Conservation (phyloP, 2,888 invertebrate genomes). For the Epistrophe eligans region DNA sequence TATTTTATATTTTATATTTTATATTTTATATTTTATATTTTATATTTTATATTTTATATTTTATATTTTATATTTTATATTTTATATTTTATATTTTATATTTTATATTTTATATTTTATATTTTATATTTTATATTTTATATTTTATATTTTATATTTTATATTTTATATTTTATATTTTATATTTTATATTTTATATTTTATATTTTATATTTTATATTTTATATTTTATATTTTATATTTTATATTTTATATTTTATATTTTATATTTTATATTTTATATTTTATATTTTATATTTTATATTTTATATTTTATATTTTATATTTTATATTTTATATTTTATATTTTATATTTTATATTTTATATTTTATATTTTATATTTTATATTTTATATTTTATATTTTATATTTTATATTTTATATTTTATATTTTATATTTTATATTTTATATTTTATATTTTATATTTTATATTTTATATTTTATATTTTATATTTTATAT, state of each 20-base stretch:
- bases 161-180: background rate
- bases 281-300: background rate
- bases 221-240: conserved; percentile 5
- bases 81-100: background rate
- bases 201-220: background rate
- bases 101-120: background rate
- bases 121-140: conserved; percentile 5
- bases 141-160: background rate
- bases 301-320: background rate
- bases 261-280: background rate
- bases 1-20: background rate
- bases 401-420: background rate
- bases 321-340: background rate
- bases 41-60: conserved; percentile 3
- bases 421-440: too few species aligned
- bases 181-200: background rate
- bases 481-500: too few species aligned
- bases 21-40: background rate
- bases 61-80: background rate
- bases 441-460: too few species aligned
- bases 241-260: conserved; percentile 1
- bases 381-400: background rate
- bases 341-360: background rate
- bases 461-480: too few species aligned
- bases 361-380: background rate